These are phyloP conservation scores for Pemphigus obesinymphae DNA, from an alignment of 1,140 invertebrate species.

Conservation along the genomic window DNA sequence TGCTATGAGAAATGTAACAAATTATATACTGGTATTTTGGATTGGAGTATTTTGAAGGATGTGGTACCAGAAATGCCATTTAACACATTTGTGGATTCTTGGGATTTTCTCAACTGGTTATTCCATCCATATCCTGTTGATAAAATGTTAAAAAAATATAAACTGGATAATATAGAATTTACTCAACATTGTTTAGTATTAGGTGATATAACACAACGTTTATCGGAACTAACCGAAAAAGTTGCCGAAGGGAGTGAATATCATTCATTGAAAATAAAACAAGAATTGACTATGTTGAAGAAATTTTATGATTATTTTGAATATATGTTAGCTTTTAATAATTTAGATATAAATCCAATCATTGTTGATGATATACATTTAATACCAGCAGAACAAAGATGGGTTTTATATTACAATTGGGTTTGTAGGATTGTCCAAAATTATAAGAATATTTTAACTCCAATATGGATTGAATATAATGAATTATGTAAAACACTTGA, in stretches of 20 bases:
- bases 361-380: conserved; percentile 16
- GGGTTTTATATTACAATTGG: conserved; percentile 31
- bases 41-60: conserved; percentile 30
- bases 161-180: not conserved
- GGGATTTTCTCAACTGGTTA: conserved; percentile 34
- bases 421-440: not conserved
- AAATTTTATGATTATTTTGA: conserved; percentile 35
- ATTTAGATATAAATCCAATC: not conserved
- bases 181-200: conserved; percentile 11
- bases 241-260: conserved; percentile 23
- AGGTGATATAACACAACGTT: conserved; percentile 1
- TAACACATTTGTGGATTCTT: conserved; percentile 16
- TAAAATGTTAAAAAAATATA: not conserved
- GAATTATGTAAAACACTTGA: conserved; percentile 30
- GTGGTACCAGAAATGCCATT: not conserved
- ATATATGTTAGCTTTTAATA: conserved; percentile 7
- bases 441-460: conserved; percentile 24
- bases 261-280: conserved; percentile 30
- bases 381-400: conserved; percentile 29
- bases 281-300: conserved; percentile 51
- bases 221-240: conserved; percentile 17
- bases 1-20: conserved; percentile 24
- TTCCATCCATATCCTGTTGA: conserved; percentile 32
- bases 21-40: conserved; percentile 1
- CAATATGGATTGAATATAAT: conserved; percentile 11